phyloP scores from a whole-genome alignment of 2,113 vertebrate genomes.

The Thermophis baileyi region DNA sequence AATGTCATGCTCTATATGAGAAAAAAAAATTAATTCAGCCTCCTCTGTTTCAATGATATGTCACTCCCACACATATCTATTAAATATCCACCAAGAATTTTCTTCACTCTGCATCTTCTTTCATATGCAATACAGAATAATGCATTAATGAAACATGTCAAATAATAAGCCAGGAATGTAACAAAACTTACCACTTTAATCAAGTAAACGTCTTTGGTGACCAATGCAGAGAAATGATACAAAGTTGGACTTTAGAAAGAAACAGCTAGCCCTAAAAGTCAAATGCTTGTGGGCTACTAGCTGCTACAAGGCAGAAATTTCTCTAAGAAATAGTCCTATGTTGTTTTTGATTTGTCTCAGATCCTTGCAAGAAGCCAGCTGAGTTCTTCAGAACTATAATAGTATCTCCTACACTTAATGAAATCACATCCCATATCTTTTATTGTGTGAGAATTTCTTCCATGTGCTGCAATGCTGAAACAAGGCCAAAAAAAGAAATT shows the following conservation, averaged over 20 bases:
- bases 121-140: conserved; percentile 1
- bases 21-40: background rate
- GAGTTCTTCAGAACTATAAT: conserved; percentile 54
- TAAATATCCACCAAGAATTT: background rate
- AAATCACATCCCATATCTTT: conserved; percentile 57
- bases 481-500: background rate
- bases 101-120: conserved; percentile 21
- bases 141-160: conserved; percentile 25
- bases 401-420: conserved; percentile 54
- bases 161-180: conserved; percentile 29
- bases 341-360: conserved; percentile 56
- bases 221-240: background rate
- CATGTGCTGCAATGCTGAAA: conserved; percentile 36
- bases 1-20: background rate
- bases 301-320: conserved; percentile 30
- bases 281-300: background rate
- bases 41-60: background rate
- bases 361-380: conserved; percentile 50
- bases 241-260: background rate
- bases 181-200: background rate
- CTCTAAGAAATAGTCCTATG: conserved; percentile 49
- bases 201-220: background rate
- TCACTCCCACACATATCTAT: background rate
- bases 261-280: background rate
- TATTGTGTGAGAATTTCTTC: conserved; percentile 58